Evolutionary conservation across 2,888 invertebrate species (phyloP).

Genomic region (Beris chalybata): DNA sequence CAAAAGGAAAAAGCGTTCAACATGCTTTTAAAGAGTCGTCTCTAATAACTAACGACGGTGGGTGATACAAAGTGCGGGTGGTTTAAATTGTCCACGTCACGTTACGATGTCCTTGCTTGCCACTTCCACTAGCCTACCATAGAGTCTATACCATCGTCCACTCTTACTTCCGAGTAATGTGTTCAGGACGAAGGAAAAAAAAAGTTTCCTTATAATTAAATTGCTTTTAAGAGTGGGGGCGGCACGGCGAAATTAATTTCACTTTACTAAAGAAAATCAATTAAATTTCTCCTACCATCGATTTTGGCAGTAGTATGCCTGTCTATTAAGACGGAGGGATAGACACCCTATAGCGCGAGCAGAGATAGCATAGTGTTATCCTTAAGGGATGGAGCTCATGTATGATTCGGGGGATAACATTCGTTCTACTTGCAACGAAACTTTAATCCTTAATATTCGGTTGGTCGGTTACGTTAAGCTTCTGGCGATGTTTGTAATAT

Average conservation of each 20-base stretch:
- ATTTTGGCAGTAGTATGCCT: slow-evolving; percentile 24
- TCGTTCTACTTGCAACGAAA: slow-evolving; percentile 1
- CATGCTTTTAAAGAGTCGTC: slow-evolving; percentile 7
- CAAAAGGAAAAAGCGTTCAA: slow-evolving; percentile 25
- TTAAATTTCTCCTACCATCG: slow-evolving; percentile 36
- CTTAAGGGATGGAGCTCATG: background rate
- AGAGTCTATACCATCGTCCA: background rate
- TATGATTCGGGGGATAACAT: slow-evolving; percentile 6
- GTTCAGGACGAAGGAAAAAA: background rate
- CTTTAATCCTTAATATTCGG: slow-evolving; percentile 20
- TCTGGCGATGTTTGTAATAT: slow-evolving; percentile 4
- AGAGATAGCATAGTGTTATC: background rate
- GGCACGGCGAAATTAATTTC: slow-evolving; percentile 36
- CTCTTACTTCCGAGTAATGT: slow-evolving; percentile 18
- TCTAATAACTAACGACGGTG: background rate
- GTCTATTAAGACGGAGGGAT: background rate
- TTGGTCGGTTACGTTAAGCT: slow-evolving; percentile 14
- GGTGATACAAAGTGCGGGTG: slow-evolving; percentile 4
- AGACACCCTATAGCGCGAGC: background rate
- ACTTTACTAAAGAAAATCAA: slow-evolving; percentile 39
- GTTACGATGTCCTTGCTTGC: too few relatives aligned
- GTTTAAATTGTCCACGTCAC: background rate
- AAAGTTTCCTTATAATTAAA: slow-evolving; percentile 39
- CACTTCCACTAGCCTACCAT: slow-evolving; percentile 15
- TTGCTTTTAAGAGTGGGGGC: slow-evolving; percentile 34